phyloP scores from a whole-genome alignment of 2,797 vertebrate genomes.

The Momotus momota region DNA sequence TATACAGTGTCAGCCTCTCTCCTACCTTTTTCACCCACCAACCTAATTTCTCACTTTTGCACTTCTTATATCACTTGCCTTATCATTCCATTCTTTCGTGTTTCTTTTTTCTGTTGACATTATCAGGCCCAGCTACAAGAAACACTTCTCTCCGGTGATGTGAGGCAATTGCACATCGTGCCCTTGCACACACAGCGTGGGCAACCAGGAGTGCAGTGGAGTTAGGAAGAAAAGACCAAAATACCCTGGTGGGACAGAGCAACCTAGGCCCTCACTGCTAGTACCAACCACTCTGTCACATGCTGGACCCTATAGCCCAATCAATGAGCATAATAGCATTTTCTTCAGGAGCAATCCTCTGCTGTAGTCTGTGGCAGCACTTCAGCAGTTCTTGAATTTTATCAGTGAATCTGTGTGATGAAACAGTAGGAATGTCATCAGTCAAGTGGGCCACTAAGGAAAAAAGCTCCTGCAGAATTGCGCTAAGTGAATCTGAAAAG shows the following conservation, averaged over 20 bases:
- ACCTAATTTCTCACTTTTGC: not conserved
- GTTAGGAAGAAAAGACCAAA: not conserved
- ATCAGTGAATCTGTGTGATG: not conserved
- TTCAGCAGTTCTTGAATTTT: not conserved
- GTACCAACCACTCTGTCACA: not conserved
- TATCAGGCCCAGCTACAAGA: not conserved
- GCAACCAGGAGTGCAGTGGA: not conserved
- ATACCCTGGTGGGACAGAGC: not conserved
- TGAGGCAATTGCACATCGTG: not conserved
- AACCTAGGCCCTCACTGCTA: not conserved
- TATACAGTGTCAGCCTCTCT: not conserved
- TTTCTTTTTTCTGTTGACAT: not conserved
- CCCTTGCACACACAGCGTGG: accelerated
- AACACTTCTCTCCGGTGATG: not conserved
- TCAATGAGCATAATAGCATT: not conserved
- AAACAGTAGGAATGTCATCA: not conserved
- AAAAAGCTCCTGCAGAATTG: not conserved
- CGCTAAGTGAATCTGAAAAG: not conserved
- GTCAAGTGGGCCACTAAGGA: not conserved
- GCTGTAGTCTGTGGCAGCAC: not conserved
- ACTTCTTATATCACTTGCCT: not conserved
- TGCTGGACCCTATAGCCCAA: not conserved
- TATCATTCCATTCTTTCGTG: not conserved
- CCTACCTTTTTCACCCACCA: not conserved
- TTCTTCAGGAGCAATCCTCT: not conserved